Base-by-base conservation (phyloP, 1,140 invertebrate genomes). In the Elymnias hypermnestra region DNA sequence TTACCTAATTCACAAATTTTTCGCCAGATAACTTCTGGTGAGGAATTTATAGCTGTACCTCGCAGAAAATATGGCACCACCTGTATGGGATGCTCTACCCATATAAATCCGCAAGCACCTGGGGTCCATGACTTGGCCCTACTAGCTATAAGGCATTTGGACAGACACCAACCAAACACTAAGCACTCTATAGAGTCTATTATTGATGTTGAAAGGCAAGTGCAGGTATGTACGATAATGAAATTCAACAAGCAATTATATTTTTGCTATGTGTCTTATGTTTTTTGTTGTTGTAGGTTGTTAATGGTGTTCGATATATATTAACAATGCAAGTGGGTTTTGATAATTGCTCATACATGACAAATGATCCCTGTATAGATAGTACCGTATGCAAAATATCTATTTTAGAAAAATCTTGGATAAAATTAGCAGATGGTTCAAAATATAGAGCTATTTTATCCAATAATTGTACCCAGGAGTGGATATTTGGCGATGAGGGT, bases 391-490 rank as follows among this genome's bases (percentile, higher is more conserved):
- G 86, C 51, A 79, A 74, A 55, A 54, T 87, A 42, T 66, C 76
- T 5, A 59, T 87, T 46, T 52, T 87, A 36, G 84, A 86, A 62
- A 87, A 87, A 37, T 77, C 77, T 3, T 87, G 86, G 86, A 53
- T 79, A 3, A 83, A 66, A 57, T 67, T 79, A 26, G 26, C 70
- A 5, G 66, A 83, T 58, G 86, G 86, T 19, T 68, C 66, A 14
- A 87, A 86, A 57, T 83, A 79, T 56, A 70, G 79, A 57, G 68
- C 70, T 4, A 63, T 87, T 44, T 39, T 85, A 25, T 57, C 77
- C n/a, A 87, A 87, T 55, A 87, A 87, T 53, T 87, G 86, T 48
- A 87, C 86, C n/a, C 68, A 72, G 38, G 65, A 81, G 41, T 86
- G 81, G 70, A 42, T 63, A 13, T 87, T 76, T 65, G 78, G 73